Evolutionary conservation across 1,140 invertebrate species (phyloP).

Genomic region (Notospermus geniculatus): DNA sequence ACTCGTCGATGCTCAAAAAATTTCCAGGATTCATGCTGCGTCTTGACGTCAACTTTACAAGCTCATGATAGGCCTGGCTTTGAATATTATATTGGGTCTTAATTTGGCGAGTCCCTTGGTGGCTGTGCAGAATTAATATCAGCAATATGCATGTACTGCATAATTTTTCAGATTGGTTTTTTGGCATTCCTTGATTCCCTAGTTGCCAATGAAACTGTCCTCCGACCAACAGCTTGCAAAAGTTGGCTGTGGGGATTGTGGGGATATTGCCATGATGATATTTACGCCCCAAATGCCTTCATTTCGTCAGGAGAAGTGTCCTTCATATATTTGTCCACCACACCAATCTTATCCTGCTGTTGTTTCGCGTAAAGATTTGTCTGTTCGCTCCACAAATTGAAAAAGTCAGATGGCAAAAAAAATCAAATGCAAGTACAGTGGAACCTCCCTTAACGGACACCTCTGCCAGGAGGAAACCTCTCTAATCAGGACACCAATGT

Average conservation of each 20-base stretch:
- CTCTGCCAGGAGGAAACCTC: too few species aligned
- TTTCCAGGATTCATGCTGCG: background rate
- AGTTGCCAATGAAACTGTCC: background rate
- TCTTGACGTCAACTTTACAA: background rate
- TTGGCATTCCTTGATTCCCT: background rate
- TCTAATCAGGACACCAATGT: too few species aligned
- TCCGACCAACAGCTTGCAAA: background rate
- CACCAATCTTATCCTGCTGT: background rate
- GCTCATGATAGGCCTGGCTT: constrained; percentile 5
- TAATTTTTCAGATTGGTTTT: background rate
- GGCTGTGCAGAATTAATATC: background rate
- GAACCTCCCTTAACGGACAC: too few species aligned
- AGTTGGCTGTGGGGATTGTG: too few species aligned
- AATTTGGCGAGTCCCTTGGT: background rate
- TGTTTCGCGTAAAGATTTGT: background rate
- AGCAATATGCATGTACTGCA: constrained; percentile 2
- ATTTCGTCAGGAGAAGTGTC: background rate
- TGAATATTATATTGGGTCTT: constrained; percentile 2
- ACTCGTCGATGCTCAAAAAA: background rate
- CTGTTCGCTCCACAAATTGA: background rate
- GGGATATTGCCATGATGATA: background rate
- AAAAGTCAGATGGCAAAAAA: too few species aligned
- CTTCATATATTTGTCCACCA: background rate
- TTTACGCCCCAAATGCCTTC: background rate
- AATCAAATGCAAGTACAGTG: too few species aligned